Evolutionary conservation across 2,888 invertebrate genomes (phyloP), one percentile per base, ranked within the genome.

Genomic region (Portevinia maculata): DNA sequence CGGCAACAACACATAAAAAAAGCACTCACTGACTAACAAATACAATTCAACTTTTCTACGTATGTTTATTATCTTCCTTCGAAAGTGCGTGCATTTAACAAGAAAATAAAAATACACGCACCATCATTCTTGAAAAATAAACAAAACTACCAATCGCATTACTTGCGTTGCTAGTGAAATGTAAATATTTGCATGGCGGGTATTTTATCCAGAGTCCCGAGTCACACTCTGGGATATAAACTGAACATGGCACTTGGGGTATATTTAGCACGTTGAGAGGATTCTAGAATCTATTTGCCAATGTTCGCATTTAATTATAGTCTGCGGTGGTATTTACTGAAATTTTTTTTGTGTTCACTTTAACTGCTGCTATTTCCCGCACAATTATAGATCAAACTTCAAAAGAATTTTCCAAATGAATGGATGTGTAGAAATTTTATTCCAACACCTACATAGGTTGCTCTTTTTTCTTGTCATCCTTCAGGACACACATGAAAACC

Each of bases 171-270:
- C 71, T 76, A 75, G 81, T 81, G 75, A 76, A 83, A 71, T 83
- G 83, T 83, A 83, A 83, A 83, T 83, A 83, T 83, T 83, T 76
- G 83, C 83, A 67, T 57, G 71, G 70, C 67, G 71, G 71, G 60
- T 65, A 67, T 67, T 76, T 76, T 83, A 83, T 83, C 83, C 83
- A 83, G 83, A 83, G 52, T 34, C 57, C 39, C 37, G 37, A 55
- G 67, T 44, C 67, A 9, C 55, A 52, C 65, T 52, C 24, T 30
- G 30, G 8, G 52, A 13, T 32, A 32, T 24, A 44, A 48, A 62
- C 21, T 32, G 60, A 48, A 24, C 39, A 39, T 28, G 24, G 28
- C 28, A 21, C n/a, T 53, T 11, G 8, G 3, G 15, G 8, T 71
- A 71, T 78, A 65, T 78, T 73, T 73, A 67, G 79, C 73, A 55